These are phyloP conservation scores for Diadema setosum DNA, from an alignment of 35 echinoderm and acorn worm genomes.

Conservation along the genomic window DNA sequence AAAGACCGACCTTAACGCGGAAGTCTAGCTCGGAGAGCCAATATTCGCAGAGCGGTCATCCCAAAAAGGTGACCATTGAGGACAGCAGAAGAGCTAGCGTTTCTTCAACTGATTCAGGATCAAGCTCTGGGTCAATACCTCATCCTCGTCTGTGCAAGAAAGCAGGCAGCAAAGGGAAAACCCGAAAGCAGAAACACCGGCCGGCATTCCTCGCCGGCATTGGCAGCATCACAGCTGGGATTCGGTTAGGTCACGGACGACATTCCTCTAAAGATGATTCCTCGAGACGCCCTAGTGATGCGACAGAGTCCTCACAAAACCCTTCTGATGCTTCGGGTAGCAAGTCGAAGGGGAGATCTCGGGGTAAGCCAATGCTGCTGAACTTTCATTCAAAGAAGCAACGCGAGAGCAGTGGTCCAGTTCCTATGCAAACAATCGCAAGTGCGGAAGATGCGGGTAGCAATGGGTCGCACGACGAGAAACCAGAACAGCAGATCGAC, in stretches of 20 bases:
- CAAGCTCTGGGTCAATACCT: not conserved
- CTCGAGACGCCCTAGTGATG: not conserved
- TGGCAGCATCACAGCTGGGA: slow-evolving; percentile 40
- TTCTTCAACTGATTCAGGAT: slow-evolving; percentile 41
- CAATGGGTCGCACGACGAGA: not conserved
- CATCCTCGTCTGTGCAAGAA: slow-evolving; percentile 55
- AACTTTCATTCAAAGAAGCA: not conserved
- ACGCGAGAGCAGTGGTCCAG: not conserved
- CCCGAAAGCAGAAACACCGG: slow-evolving; percentile 49
- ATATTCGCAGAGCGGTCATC: not conserved
- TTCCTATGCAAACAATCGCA: slow-evolving; percentile 25
- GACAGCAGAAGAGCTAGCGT: slow-evolving; percentile 14
- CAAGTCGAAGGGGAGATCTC: not conserved
- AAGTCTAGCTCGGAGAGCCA: slow-evolving; percentile 38
- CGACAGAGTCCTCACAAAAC: not conserved
- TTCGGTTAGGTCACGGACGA: slow-evolving; percentile 8
- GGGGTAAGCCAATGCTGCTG: not conserved
- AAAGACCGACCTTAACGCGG: not conserved
- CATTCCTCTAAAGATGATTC: slow-evolving; percentile 2
- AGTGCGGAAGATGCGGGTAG: not conserved
- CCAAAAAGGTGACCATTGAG: slow-evolving; percentile 38
- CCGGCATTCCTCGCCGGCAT: slow-evolving; percentile 48
- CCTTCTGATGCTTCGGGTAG: not conserved
- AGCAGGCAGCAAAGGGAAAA: slow-evolving; percentile 31
- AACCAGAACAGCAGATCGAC: not conserved